Evolutionary conservation across 2,797 vertebrate genomes (phyloP), one percentile per base, ranked within the genome.

Genomic region (Muscicapa striata): DNA sequence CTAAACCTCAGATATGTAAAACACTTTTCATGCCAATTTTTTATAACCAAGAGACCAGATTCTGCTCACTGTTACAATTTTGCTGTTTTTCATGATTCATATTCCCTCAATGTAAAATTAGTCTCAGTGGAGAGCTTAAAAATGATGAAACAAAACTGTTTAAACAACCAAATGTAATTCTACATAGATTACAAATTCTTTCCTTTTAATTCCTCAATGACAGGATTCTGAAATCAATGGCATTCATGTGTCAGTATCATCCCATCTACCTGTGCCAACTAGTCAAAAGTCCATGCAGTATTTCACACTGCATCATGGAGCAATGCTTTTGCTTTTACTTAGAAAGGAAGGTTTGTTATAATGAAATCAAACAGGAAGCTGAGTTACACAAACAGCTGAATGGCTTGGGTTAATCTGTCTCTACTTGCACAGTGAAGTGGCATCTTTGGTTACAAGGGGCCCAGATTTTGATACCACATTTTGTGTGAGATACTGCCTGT

Each of bases 121-220:
- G 26, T 76, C 77, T 91, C 80, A 82, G 66, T 59, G 34, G 40
- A 58, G 62, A 72, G 40, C 67, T 94, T 93, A 75, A 94, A 93
- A 94, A 75, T 52, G 52, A 94, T 91, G 69, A 93, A 91, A 91
- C 0, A 0, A 77, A 88, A 75, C 43, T 34, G 59, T 82, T 92
- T 84, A 79, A 92, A 92, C n/a, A 61, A 76, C 15, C 41, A 32
- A 87, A 93, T 89, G 80, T 81, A 90, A 84, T 94, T 94, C 75
- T 89, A 82, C 90, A 89, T 62, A 89, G 55, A 82, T 73, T 73
- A 84, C 32, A 76, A 93, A 76, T 70, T 84, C 30, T 84, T 90
- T 84, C 52, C 67, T 73, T 95, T 82, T 74, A 76, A 93, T 85
- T 94, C 41, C 76, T 78, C 46, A 88, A 52, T 76, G 46, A 78